phyloP scores from a whole-genome alignment of 2,797 vertebrate species.

The Hoplostethus mediterraneus region DNA sequence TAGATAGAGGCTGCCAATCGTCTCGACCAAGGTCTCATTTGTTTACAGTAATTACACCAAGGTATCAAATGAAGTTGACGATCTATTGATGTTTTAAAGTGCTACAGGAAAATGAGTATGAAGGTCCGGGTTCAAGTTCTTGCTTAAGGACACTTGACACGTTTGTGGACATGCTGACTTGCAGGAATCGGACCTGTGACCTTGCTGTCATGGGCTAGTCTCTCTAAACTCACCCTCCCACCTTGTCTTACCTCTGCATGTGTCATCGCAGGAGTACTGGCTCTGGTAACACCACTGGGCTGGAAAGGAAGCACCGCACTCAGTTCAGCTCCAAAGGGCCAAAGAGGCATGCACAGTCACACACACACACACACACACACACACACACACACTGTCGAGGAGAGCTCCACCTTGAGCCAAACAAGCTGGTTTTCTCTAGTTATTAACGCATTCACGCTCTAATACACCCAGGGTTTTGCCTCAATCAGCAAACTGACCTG shows the following conservation, averaged over 20 bases:
- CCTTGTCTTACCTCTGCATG: slow-evolving; percentile 80
- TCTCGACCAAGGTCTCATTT: no score
- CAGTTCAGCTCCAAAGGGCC: slow-evolving; percentile 24
- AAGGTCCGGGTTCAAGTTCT: no score
- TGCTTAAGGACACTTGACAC: no score
- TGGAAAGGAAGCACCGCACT: slow-evolving; percentile 61
- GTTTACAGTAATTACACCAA: no score
- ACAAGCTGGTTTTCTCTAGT: slow-evolving; percentile 27
- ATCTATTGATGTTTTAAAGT: no score
- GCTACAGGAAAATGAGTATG: no score
- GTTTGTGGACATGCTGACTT: no score
- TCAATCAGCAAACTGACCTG: slow-evolving; percentile 58
- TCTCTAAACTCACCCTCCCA: background rate
- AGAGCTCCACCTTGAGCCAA: background rate
- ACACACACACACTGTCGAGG: slow-evolving; percentile 10
- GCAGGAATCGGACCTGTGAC: no score
- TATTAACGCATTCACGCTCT: slow-evolving; percentile 52
- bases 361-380: slow-evolving; percentile 28
- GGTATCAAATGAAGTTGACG: no score
- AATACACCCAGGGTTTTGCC: slow-evolving; percentile 42
- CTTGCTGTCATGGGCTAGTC: background rate
- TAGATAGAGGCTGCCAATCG: no score
- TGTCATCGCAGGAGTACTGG: slow-evolving; percentile 79
- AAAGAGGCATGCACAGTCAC: background rate
- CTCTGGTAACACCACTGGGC: slow-evolving; percentile 86